Evolutionary conservation across 2,888 invertebrate species (phyloP).

Genomic region (Theodoxus fluviatilis): DNA sequence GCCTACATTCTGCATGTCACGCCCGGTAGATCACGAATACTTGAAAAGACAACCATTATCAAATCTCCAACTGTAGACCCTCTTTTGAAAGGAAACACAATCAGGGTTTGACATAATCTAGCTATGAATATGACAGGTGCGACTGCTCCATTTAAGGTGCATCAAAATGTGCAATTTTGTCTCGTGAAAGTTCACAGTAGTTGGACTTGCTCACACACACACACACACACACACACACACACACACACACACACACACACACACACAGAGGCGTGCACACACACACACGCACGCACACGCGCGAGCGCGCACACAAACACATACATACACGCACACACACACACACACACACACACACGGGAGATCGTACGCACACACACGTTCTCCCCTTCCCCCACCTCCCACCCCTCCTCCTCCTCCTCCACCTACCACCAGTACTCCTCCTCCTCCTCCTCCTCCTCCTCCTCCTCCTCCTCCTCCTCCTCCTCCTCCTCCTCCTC

Average conservation of each 20-base stretch:
- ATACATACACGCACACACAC: slow-evolving; percentile 11
- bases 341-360: background rate
- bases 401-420: background rate
- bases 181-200: no score
- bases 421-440: background rate
- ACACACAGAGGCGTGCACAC: background rate
- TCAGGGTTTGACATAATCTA: no score
- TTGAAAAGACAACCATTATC: no score
- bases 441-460: background rate
- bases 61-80: no score
- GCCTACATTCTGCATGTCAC: no score
- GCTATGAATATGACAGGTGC: no score
- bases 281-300: background rate
- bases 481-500: background rate
- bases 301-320: background rate
- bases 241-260: background rate
- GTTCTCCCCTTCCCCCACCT: background rate
- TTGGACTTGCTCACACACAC: no score
- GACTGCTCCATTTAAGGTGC: no score
- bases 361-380: background rate
- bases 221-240: background rate
- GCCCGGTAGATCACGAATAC: no score
- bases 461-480: background rate
- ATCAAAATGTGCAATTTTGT: no score
- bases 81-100: no score